Percentiles rank a stretch among this genome's conserved stretches.
These are phyloP conservation scores for Hirtodrosophila cameraria DNA, from an alignment of 2,888 invertebrate genomes.

Conservation along the genomic window DNA sequence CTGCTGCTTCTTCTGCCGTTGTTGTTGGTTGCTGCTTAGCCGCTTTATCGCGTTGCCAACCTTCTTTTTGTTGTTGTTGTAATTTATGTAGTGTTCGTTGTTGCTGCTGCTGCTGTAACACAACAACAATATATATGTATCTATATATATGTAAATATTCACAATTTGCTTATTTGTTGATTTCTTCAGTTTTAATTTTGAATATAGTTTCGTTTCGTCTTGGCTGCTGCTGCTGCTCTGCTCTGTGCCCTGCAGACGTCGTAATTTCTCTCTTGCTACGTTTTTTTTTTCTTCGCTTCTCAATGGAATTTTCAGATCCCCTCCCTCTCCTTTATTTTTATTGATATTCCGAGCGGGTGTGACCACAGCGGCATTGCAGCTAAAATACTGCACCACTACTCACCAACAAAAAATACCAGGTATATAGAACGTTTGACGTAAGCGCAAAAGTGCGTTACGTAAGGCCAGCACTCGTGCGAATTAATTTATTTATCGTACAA, in stretches of 20 bases:
- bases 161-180: slow-evolving; percentile 56
- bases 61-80: slow-evolving; percentile 39
- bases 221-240: slow-evolving; percentile 38
- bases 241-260: slow-evolving; percentile 65
- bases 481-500: no score
- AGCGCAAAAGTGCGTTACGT: no score
- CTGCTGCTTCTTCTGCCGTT: slow-evolving; percentile 18
- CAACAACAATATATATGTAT: slow-evolving; percentile 54
- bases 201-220: slow-evolving; percentile 51
- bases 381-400: slow-evolving; percentile 3
- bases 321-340: slow-evolving; percentile 56
- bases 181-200: no score
- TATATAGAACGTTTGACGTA: slow-evolving; percentile 14
- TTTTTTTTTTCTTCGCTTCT: slow-evolving; percentile 62
- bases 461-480: no score
- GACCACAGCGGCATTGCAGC: slow-evolving; percentile 19
- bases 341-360: slow-evolving; percentile 57
- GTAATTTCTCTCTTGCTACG: slow-evolving; percentile 74
- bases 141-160: no score
- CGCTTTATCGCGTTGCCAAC: slow-evolving; percentile 60
- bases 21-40: slow-evolving; percentile 43
- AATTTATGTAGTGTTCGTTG: slow-evolving; percentile 30
- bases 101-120: slow-evolving; percentile 44
- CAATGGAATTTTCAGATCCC: slow-evolving; percentile 67
- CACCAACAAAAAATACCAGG: slow-evolving; percentile 24